Evolutionary conservation across 37 sponge, comb jelly and placozoan genomes (phyloP).

Genomic region (Mnemiopsis leidyi): DNA sequence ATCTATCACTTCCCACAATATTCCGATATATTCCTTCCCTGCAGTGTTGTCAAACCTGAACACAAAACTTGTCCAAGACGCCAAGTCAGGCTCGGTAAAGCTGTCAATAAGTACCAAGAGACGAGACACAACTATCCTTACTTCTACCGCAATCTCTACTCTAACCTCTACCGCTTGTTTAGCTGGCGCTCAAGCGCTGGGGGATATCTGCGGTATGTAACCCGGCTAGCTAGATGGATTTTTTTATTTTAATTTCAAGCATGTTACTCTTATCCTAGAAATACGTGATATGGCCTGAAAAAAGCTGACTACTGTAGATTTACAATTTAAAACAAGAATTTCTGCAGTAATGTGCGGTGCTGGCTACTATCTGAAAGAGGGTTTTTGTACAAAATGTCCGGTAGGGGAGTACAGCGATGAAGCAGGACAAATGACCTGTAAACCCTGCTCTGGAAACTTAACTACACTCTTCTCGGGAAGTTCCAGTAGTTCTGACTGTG

Average conservation of each 20-base stretch:
- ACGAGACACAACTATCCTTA: background rate
- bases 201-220: background rate
- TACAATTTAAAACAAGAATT: no score
- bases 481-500: background rate
- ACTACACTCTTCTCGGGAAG: background rate
- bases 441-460: background rate
- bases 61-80: background rate
- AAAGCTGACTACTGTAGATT: no score
- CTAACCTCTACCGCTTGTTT: background rate
- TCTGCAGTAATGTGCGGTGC: background rate
- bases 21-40: no score
- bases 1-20: no score
- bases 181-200: background rate
- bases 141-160: background rate
- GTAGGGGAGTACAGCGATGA: background rate
- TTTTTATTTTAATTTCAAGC: no score
- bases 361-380: background rate
- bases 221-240: no score
- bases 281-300: no score
- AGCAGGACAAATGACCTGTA: background rate
- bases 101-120: background rate
- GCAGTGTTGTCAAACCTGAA: background rate
- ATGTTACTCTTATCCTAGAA: no score
- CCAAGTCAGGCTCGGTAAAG: background rate
- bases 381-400: background rate